Evolutionary conservation across 2,113 vertebrate species (phyloP), one percentile per base, ranked within the genome.

Genomic region (Salvelinus namaycush): DNA sequence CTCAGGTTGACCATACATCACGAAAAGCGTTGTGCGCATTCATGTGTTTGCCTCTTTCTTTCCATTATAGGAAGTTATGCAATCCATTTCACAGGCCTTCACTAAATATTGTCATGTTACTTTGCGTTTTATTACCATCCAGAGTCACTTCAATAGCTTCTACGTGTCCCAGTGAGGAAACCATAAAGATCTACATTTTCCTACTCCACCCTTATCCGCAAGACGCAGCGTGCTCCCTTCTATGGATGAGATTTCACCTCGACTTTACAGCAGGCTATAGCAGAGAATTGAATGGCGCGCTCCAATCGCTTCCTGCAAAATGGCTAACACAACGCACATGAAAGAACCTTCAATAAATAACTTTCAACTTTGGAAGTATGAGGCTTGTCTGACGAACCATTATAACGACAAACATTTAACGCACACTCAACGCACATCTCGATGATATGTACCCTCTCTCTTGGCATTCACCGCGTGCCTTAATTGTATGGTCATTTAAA

Each of bases 401-500:
- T n/a, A 68, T 16, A 5, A 11, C 29, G 29, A 26, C n/a, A 26
- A 73, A 72, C n/a, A 72, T 29, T 11, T 11, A 18, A 22, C 18
- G 20, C 39, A 18, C 59, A 60, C 6, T 18, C n/a, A 31, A 27
- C 24, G 14, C 22, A 27, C 44, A 54, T 70, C 68, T 76, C 49
- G 93, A 86, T 78, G 95, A 86, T 88, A 78, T 87, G 77, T 80
- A 83, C 93, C 91, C 89, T 70, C 94, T 93, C 94, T 94, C 93
- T 95, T 95, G 94, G 94, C 94, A 95, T 95, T 95, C 94, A 95
- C 94, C 94, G 94, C 93, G 94, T 95, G 94, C 94, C 94, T 95
- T 95, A 94, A 95, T 95, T 95, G 94, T 95, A 93, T 93, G 94
- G 94, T 95, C 92, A 96, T 96, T 97, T 96, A 97, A 97, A 97